Evolutionary conservation across 2,113 vertebrate genomes (phyloP).

Genomic region (Callionymus lyra): DNA sequence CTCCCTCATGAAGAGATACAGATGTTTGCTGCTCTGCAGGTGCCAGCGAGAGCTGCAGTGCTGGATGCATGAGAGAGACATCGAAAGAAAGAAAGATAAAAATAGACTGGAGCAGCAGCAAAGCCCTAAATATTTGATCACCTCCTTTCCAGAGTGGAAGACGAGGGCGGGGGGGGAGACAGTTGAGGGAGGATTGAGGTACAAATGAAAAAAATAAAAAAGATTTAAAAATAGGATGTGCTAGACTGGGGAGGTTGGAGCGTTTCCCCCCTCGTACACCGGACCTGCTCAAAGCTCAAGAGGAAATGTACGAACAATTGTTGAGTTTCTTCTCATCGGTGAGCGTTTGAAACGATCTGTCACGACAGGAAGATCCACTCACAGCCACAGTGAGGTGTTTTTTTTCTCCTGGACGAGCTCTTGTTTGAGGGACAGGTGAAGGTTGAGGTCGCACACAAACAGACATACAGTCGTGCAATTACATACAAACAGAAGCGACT

Average conservation of each 20-base stretch:
- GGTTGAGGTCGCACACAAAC: constrained; percentile 44
- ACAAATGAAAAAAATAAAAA: constrained; percentile 1
- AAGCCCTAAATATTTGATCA: constrained; percentile 64
- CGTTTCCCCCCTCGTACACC: no score
- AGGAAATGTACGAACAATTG: no score
- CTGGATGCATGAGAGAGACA: background rate
- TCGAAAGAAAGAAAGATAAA: constrained; percentile 45
- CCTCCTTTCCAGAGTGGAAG: constrained; percentile 34
- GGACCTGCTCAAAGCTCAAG: no score
- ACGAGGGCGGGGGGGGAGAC: constrained; percentile 4
- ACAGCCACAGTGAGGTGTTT: constrained; percentile 18
- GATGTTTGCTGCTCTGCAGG: no score
- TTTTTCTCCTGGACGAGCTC: constrained; percentile 21
- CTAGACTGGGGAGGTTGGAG: no score
- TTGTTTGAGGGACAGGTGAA: constrained; percentile 56
- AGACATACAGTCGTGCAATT: background rate
- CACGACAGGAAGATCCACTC: no score
- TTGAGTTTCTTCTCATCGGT: no score
- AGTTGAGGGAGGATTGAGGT: background rate
- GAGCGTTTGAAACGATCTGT: no score
- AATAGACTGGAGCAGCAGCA: constrained; percentile 36
- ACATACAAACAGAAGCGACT: constrained; percentile 1
- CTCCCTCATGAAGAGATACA: no score
- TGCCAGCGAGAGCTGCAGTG: no score
- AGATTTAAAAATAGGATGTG: no score